Base-by-base conservation (phyloP, 2,797 vertebrate genomes). In the Zalophus californianus region DNA sequence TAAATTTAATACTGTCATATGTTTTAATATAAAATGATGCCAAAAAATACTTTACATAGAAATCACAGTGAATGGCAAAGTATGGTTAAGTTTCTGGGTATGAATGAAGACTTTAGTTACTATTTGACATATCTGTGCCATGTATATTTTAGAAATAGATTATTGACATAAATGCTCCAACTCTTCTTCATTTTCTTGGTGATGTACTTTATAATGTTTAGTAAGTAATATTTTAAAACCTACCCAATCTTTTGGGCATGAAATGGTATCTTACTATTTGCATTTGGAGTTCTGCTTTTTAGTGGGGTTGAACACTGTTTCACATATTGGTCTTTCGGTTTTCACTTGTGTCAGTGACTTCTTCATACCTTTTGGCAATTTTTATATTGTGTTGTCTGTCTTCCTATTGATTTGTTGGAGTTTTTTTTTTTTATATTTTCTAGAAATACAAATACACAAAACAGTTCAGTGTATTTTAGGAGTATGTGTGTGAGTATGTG, bases 1-100 rank as follows among this genome's bases (percentile, higher is more conserved):
- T 93, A 58, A 86, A 96, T 2, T 87, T 97, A 91, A 64, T 94
- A 29, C 41, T 48, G 1, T 83, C 38, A 32, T 80, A 15, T 93
- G 18, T 87, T 86, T 92, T 92, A 91, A 90, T 90, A 18, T 72
- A 95, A 95, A 95, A 77, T 96, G 16, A 92, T 92, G 32, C 25
- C 52, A 89, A 86, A 78, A 54, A 90, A 93, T 92, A 85, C 27
- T 77, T 25, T 88, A 64, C 0, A 0, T 94, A 79, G 78, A 90
- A 94, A 60, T 73, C 52, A 62, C 7, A 48, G 8, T 88, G 35
- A 91, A 60, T 83, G 35, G 56, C 27, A 62, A 32, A 80, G 23
- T 91, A 7, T 93, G 50, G 68, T 82, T 94, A 38, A 82, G 21
- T 95, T 10, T 91, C 16, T 90, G 16, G 27, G 23, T 92, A 4